phyloP scores from a whole-genome alignment of 2,113 vertebrate species.

The Marmota monax region DNA sequence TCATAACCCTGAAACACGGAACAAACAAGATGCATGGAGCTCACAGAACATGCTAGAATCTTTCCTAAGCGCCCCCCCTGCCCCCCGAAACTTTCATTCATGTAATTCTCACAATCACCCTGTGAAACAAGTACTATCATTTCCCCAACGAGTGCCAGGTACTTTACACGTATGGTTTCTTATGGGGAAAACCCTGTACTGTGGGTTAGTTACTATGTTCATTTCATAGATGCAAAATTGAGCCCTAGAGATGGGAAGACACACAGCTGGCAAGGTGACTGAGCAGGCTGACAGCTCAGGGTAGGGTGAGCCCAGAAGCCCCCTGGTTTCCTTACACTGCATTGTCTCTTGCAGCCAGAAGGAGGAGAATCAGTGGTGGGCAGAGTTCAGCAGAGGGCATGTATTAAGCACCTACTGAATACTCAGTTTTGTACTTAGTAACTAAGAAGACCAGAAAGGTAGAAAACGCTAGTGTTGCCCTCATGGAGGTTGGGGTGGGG shows the following conservation, averaged over 20 bases:
- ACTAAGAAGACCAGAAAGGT: background rate
- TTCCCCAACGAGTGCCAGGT: background rate
- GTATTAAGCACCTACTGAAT: background rate
- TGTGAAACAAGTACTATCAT: background rate
- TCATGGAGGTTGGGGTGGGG: background rate
- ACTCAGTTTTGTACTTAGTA: background rate
- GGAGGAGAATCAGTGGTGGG: background rate
- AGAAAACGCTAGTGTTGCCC: background rate
- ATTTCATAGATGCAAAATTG: background rate
- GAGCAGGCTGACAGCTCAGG: background rate
- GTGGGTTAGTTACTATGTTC: background rate
- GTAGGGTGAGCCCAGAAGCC: background rate
- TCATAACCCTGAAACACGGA: background rate
- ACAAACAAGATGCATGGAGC: background rate
- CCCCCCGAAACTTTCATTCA: background rate
- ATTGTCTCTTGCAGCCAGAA: background rate
- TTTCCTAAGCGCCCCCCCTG: background rate
- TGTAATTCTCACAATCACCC: background rate
- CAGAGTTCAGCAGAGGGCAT: background rate
- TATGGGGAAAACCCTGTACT: background rate
- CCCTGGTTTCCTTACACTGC: fast-evolving
- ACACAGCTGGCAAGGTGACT: background rate
- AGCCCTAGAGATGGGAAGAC: background rate
- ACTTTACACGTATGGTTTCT: background rate
- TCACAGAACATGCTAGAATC: background rate